Percentiles rank a stretch among this genome's conserved stretches.
phyloP scores from a whole-genome alignment of 23 tunicate genomes.

The Styela clava region DNA sequence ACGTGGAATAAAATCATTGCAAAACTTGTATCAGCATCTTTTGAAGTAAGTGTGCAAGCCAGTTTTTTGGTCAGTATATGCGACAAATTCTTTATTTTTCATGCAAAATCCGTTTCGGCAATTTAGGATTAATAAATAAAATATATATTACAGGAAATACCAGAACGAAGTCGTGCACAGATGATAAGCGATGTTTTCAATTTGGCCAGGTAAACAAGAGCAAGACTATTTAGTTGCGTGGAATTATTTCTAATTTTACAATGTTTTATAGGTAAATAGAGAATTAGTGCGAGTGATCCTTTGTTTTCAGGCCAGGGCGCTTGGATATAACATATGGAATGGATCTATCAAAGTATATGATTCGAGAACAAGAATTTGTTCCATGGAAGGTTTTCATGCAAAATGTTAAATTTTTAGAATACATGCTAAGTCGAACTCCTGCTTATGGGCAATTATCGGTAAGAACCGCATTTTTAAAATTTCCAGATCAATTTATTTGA shows the following conservation, averaged over 20 bases:
- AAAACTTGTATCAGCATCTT: slow-evolving; percentile 5
- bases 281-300: no score
- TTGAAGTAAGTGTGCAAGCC: no score
- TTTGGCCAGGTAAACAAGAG: slow-evolving; percentile 21
- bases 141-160: slow-evolving; percentile 19
- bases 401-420: slow-evolving; percentile 10
- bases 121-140: no score
- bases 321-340: not conserved
- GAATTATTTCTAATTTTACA: no score
- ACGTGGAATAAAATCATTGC: slow-evolving; percentile 24
- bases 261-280: no score
- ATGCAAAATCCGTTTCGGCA: no score
- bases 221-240: no score
- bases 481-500: no score
- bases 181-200: slow-evolving; percentile 12
- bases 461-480: no score
- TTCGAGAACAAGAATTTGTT: not conserved
- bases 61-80: no score
- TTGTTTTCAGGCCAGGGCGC: slow-evolving; percentile 14
- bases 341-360: not conserved
- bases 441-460: slow-evolving; percentile 13
- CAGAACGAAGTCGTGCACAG: slow-evolving; percentile 7
- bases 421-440: not conserved
- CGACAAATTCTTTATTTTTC: no score
- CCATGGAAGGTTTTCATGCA: slow-evolving; percentile 8